Evolutionary conservation across 2,888 invertebrate genomes (phyloP).

Genomic region (Agriopis leucophaearia): DNA sequence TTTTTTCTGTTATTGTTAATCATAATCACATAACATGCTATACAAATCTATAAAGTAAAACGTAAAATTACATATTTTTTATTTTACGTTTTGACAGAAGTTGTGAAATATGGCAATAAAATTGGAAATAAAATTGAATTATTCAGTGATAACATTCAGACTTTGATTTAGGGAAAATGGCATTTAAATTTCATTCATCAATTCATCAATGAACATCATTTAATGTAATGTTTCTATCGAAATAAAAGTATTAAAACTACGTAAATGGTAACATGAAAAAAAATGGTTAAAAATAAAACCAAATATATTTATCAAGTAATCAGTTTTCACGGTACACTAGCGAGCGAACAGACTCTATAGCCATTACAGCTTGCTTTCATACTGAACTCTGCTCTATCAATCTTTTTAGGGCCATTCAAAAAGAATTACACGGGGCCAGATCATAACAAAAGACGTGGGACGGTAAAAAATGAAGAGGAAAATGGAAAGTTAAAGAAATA

Average conservation of each 20-base stretch:
- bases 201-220: background rate
- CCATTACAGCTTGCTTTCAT: background rate
- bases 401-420: conserved; percentile 1
- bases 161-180: no score
- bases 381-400: conserved; percentile 1
- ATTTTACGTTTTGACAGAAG: background rate
- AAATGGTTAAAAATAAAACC: background rate
- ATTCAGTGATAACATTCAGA: no score
- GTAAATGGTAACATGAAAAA: background rate
- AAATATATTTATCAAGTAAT: background rate
- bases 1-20: no score
- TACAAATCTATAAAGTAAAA: conserved; percentile 6
- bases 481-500: background rate
- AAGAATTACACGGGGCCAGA: conserved; percentile 3
- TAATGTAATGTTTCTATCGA: background rate
- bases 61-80: background rate
- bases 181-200: background rate
- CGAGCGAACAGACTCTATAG: background rate
- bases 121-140: no score
- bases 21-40: no score
- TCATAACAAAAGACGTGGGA: conserved; percentile 1
- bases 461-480: background rate
- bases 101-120: background rate
- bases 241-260: background rate
- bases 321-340: background rate